These are phyloP conservation scores for Miltochrista miniata DNA, from an alignment of 2,888 invertebrate species.

Conservation along the genomic window DNA sequence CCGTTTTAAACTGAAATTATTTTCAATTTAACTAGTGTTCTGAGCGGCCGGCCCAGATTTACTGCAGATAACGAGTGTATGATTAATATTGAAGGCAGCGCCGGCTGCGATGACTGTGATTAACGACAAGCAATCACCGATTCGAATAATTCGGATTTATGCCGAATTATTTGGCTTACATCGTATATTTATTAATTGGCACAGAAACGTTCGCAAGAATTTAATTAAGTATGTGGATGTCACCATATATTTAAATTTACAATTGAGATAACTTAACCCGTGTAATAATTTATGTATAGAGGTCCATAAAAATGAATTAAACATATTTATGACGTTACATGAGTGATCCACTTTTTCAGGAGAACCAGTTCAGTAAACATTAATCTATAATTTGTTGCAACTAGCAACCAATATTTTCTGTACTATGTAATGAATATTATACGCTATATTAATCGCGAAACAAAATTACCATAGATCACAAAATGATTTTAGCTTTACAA, in stretches of 20 bases:
- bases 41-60: constrained; percentile 46
- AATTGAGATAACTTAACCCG: neutral
- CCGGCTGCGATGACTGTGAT: constrained; percentile 58
- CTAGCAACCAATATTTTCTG: no score
- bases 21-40: constrained; percentile 54
- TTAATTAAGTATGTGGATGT: constrained; percentile 28
- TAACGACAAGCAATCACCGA: constrained; percentile 68
- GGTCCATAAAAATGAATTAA: no score
- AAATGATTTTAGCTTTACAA: no score
- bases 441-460: no score
- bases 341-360: no score
- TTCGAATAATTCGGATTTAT: constrained; percentile 59
- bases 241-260: constrained; percentile 15
- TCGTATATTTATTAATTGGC: constrained; percentile 39
- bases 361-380: no score
- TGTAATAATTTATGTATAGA: no score
- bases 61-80: constrained; percentile 65
- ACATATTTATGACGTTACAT: no score
- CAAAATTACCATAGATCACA: no score
- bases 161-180: constrained; percentile 42
- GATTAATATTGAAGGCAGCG: constrained; percentile 63
- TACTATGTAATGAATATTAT: no score
- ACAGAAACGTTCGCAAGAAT: constrained; percentile 26
- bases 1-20: constrained; percentile 49
- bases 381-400: no score